These are phyloP conservation scores for Apocrypta bakeri DNA, from an alignment of 1,140 invertebrate species.

Conservation along the genomic window DNA sequence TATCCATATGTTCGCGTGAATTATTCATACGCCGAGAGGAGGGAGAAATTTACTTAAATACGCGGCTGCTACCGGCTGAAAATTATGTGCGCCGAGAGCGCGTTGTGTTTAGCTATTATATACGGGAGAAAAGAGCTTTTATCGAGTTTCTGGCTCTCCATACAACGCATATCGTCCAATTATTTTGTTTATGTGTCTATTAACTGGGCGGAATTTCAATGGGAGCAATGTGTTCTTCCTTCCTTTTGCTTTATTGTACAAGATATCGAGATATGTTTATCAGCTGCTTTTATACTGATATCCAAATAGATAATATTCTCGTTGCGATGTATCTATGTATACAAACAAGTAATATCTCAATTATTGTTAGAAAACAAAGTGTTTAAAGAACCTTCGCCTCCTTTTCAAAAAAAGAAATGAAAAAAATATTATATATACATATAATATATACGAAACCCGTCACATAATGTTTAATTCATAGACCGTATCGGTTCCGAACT, in stretches of 20 bases:
- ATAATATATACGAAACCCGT: not conserved
- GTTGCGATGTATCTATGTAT: too few relatives aligned
- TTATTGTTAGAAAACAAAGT: too few relatives aligned
- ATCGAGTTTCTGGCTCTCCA: not conserved
- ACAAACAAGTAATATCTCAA: too few relatives aligned
- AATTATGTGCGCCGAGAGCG: not conserved
- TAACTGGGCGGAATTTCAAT: conserved; percentile 12
- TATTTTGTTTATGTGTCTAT: conserved; percentile 13
- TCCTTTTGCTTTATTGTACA: not conserved
- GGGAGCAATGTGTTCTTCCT: not conserved
- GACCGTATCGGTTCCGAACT: not conserved
- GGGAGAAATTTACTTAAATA: conserved; percentile 47
- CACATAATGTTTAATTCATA: conserved; percentile 4
- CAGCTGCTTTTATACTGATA: not conserved
- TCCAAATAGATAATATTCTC: not conserved
- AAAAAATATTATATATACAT: too few relatives aligned
- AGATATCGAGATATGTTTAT: not conserved
- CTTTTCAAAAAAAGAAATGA: too few relatives aligned
- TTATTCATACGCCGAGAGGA: conserved; percentile 39
- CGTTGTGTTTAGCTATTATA: not conserved
- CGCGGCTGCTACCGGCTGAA: not conserved
- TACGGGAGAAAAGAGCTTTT: not conserved
- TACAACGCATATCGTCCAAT: not conserved
- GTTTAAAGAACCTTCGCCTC: too few relatives aligned
- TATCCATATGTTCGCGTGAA: conserved; percentile 37